Conservation (phyloP, 2,888 invertebrate genomes). For the Pterostichus niger region DNA sequence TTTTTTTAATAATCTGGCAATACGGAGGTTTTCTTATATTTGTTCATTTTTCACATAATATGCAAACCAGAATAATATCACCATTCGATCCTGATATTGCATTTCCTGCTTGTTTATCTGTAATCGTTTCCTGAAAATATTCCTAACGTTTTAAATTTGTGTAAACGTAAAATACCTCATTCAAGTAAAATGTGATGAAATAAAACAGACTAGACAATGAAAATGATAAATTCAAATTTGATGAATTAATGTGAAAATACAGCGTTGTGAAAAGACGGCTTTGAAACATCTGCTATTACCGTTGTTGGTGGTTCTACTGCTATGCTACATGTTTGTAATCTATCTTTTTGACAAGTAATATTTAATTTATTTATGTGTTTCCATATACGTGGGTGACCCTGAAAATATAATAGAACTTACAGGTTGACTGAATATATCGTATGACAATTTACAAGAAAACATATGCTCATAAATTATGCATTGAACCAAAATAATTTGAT, state of each 20-base stretch:
- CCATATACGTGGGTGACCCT: slow-evolving; percentile 20
- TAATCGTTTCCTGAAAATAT: too few species aligned
- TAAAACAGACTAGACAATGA: neutral
- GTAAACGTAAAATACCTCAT: neutral
- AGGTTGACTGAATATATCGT: neutral
- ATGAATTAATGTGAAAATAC: slow-evolving; percentile 7
- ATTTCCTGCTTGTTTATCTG: too few species aligned
- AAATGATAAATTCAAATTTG: slow-evolving; percentile 16
- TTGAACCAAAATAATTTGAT: slow-evolving; percentile 11
- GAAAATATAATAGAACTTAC: slow-evolving; percentile 32
- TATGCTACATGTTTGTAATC: slow-evolving; percentile 32
- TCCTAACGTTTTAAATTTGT: too few species aligned
- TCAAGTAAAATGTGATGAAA: neutral
- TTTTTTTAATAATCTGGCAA: too few species aligned
- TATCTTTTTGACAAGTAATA: slow-evolving; percentile 39
- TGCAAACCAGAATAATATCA: too few species aligned
- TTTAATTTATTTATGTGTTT: slow-evolving; percentile 42
- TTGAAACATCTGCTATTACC: slow-evolving; percentile 27
- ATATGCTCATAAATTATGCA: slow-evolving; percentile 37
- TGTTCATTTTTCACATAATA: too few species aligned
- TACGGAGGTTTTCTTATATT: too few species aligned
- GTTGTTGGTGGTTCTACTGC: neutral
- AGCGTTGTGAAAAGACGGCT: slow-evolving; percentile 8
- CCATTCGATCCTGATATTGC: too few species aligned
- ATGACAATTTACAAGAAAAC: slow-evolving; percentile 10